phyloP scores from a whole-genome alignment of 2,888 invertebrate genomes.

The Odontomyia ornata region DNA sequence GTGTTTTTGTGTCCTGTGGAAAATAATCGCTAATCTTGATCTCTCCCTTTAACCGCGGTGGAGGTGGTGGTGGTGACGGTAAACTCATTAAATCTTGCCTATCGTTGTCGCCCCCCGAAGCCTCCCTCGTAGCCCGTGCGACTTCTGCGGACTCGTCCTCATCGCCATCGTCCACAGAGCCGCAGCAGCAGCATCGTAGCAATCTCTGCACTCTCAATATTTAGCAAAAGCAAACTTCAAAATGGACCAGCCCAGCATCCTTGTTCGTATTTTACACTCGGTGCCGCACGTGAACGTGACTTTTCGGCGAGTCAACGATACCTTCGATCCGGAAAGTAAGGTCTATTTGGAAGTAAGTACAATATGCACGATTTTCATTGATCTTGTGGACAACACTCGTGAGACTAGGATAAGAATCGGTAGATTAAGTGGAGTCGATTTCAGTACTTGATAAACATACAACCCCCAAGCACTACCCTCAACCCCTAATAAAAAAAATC shows the following conservation, averaged over 20 bases:
- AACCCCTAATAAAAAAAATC: too few relatives aligned
- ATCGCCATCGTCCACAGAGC: not conserved
- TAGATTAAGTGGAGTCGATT: not conserved
- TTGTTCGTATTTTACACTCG: slow-evolving; percentile 87
- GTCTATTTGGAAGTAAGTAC: slow-evolving; percentile 85
- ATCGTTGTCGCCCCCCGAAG: slow-evolving; percentile 8
- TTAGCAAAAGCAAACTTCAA: slow-evolving; percentile 9
- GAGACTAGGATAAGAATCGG: not conserved
- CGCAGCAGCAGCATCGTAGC: not conserved
- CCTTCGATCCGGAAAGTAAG: slow-evolving; percentile 88
- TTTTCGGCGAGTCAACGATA: slow-evolving; percentile 87
- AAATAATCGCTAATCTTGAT: slow-evolving; percentile 5
- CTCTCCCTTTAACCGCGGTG: not conserved
- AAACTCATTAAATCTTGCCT: slow-evolving; percentile 14
- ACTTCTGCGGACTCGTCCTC: not conserved
- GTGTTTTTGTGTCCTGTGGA: not conserved
- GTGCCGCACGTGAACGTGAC: slow-evolving; percentile 93
- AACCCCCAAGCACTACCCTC: too few relatives aligned
- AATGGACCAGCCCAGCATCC: slow-evolving; percentile 80
- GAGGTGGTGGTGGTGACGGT: slow-evolving; percentile 28
- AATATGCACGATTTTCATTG: not conserved
- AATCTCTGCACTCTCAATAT: not conserved
- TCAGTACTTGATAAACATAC: too few relatives aligned
- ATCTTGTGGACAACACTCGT: not conserved
- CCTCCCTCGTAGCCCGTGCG: not conserved